These are phyloP conservation scores for Pterois miles DNA, from an alignment of 2,797 vertebrate species.

Conservation along the genomic window DNA sequence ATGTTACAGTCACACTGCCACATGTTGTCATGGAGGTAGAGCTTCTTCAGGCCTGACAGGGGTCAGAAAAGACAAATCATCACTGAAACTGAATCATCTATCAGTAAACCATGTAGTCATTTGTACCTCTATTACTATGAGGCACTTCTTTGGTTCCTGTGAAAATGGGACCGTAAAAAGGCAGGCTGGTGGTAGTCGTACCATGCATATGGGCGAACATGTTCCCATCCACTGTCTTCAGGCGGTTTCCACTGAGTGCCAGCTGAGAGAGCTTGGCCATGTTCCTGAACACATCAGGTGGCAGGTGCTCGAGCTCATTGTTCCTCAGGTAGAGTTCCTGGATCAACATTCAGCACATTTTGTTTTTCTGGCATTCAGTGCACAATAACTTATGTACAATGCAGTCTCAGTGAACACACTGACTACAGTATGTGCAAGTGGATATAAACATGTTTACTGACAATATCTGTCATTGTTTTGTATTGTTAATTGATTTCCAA, in stretches of 20 bases:
- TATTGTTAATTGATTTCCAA: too few relatives aligned
- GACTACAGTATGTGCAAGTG: not conserved
- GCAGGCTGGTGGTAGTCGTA: constrained; percentile 51
- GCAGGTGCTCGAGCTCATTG: constrained; percentile 77
- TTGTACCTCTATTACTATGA: not conserved
- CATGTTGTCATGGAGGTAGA: constrained; percentile 80
- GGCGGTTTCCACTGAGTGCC: constrained; percentile 81
- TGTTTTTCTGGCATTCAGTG: not conserved
- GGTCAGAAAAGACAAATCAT: not conserved
- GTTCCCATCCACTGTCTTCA: constrained; percentile 80
- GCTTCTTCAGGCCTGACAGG: constrained; percentile 76
- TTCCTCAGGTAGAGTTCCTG: constrained; percentile 85
- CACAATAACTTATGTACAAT: not conserved
- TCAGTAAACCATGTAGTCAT: not conserved
- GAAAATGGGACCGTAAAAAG: constrained; percentile 10
- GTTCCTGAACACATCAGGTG: constrained; percentile 75
- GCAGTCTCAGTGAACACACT: not conserved
- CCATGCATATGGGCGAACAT: constrained; percentile 75
- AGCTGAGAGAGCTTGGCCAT: constrained; percentile 79
- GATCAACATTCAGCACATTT: constrained; percentile 27
- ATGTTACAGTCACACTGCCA: constrained; percentile 85
- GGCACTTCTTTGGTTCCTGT: not conserved
- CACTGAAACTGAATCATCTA: not conserved
- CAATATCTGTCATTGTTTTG: too few relatives aligned
- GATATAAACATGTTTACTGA: not conserved